Conservation (phyloP, 2,113 vertebrate species). For the Megaleporinus macrocephalus region DNA sequence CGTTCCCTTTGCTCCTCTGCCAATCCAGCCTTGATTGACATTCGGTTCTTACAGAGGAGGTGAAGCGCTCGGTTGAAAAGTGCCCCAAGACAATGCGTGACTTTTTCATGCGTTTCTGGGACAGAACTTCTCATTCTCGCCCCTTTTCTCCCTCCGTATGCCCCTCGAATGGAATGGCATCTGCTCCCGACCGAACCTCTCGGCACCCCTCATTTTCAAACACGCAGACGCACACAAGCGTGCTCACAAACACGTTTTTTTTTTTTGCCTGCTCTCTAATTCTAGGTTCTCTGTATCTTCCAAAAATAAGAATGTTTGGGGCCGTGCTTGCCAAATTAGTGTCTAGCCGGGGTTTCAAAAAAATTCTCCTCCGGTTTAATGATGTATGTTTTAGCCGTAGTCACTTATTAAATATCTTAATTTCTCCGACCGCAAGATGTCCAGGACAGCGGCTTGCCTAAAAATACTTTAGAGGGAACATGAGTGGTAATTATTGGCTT, state of each 20-base stretch:
- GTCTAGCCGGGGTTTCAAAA: slow-evolving; percentile 48
- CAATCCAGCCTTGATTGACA: slow-evolving; percentile 59
- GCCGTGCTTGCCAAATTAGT: slow-evolving; percentile 63
- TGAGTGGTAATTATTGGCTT: slow-evolving; percentile 77
- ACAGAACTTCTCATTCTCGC: slow-evolving; percentile 22
- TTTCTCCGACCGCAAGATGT: slow-evolving; percentile 60
- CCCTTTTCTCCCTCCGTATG: slow-evolving; percentile 61
- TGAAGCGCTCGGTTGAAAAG: slow-evolving; percentile 66
- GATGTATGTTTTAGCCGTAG: slow-evolving; percentile 71
- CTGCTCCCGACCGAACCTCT: slow-evolving; percentile 52
- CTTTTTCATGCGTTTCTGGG: slow-evolving; percentile 69
- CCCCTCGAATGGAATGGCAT: slow-evolving; percentile 60
- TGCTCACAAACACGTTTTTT: slow-evolving; percentile 27
- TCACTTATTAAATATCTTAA: slow-evolving; percentile 78
- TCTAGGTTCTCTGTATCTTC: slow-evolving; percentile 64
- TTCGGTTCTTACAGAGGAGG: slow-evolving; percentile 63
- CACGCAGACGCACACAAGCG: slow-evolving; percentile 24
- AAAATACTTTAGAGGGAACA: slow-evolving; percentile 71
- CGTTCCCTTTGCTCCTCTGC: slow-evolving; percentile 63
- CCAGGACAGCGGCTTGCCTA: slow-evolving; percentile 71
- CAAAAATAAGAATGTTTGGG: slow-evolving; percentile 67
- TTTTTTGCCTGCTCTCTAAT: slow-evolving; percentile 59
- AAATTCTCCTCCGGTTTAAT: slow-evolving; percentile 70
- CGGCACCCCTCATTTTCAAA: slow-evolving; percentile 43
- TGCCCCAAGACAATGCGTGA: slow-evolving; percentile 67